Base-by-base conservation (phyloP, 2,113 vertebrate species). In the Mola mola region DNA sequence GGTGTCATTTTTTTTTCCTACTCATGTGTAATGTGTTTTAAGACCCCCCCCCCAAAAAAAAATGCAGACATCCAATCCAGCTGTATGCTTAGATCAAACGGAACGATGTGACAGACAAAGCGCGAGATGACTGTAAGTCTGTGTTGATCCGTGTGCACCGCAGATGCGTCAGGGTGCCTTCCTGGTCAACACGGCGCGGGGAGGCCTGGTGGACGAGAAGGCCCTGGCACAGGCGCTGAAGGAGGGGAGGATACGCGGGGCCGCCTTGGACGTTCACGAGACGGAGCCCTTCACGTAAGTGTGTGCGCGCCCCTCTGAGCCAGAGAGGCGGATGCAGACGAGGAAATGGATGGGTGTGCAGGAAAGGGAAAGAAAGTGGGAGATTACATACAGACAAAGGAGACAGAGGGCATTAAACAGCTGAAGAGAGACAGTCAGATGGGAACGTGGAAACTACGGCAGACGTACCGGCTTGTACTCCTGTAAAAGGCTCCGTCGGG, bases 141-240 rank as follows among this genome's bases (percentile, higher is more conserved):
- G 13, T 43, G 6, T 53, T 57, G 67, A 46, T 83, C 22, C 36
- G 20, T n/a, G 4, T 68, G 16, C 8, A 0, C 0, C 2, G 0
- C 81, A 98, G 97, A 98, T 99, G 97, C 94, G 97, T 82, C 96
- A 99, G 86, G 97, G 97, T 1, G 97, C 97, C 0, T 99, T 99
- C 91, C 93, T 99, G 78, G 97, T 98, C 71, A 98, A 98, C 43
- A 95, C 96, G 0, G 96, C 97, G 0, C 92, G 97, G 0, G 97
- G 97, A 0, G 97, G 97, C n/a, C 93, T 99, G 88, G 97, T 99
- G 88, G 97, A 98, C 1, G 96, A 98, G 91, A 99, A 98, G 58
- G 94, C 96, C 81, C 93, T 99, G 83, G 94, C 97, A 34, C 96
- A 98, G 77, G 97, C 95, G 2, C 91, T 98, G 87, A 99, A 98